Conservation (phyloP, 2,113 vertebrate species). For the Riparia riparia region DNA sequence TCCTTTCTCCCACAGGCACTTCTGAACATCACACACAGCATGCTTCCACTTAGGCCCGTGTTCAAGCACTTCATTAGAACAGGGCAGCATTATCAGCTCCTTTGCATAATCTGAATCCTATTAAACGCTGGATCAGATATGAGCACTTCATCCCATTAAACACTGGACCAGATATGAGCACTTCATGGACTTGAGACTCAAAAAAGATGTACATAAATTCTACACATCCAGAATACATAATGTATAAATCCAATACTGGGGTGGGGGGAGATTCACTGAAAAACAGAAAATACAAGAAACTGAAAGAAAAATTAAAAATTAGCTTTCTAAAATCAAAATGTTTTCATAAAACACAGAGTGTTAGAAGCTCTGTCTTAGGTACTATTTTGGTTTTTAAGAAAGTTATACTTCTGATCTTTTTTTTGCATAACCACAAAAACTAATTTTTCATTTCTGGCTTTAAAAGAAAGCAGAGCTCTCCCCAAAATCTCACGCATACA, state of each 20-base stretch:
- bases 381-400: not conserved
- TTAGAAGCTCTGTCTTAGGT: not conserved
- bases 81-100: not conserved
- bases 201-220: not conserved
- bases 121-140: not conserved
- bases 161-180: not conserved
- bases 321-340: not conserved
- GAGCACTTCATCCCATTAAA: not conserved
- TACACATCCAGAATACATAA: not conserved
- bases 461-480: not conserved
- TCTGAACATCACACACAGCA: not conserved
- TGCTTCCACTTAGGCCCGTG: not conserved
- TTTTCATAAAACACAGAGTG: not conserved
- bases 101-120: not conserved
- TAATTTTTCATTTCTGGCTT: not conserved
- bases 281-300: not conserved
- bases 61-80: not conserved
- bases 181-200: not conserved
- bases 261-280: rapidly evolving
- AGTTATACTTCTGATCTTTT: not conserved
- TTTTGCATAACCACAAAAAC: not conserved
- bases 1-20: not conserved
- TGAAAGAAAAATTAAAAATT: not conserved
- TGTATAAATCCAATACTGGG: not conserved
- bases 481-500: not conserved